Evolutionary conservation across 2,888 invertebrate genomes (phyloP).

Genomic region (Parnassius smintheus): DNA sequence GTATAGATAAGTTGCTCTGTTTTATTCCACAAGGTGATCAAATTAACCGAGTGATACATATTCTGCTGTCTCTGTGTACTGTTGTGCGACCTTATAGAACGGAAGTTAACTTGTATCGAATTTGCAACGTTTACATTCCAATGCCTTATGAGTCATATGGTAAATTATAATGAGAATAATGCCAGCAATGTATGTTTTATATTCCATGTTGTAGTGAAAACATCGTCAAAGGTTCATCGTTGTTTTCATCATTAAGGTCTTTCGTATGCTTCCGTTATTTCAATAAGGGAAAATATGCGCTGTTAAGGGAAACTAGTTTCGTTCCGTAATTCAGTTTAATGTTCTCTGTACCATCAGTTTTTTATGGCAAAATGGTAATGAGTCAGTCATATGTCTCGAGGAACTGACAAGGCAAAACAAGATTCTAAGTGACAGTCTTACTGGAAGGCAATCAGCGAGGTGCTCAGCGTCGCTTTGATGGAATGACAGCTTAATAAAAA

Average conservation of each 20-base stretch:
- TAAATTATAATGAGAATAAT: conserved; percentile 1
- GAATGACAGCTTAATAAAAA: too few relatives aligned
- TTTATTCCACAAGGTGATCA: too few relatives aligned
- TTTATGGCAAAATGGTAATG: too few relatives aligned
- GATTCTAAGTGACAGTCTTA: too few relatives aligned
- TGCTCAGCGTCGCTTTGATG: too few relatives aligned
- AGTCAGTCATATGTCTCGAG: too few relatives aligned
- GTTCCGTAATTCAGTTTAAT: background rate
- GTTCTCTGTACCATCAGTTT: background rate
- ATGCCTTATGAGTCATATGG: conserved; percentile 11
- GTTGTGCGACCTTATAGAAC: conserved; percentile 11
- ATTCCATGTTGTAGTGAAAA: conserved; percentile 6
- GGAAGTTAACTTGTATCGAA: conserved; percentile 8
- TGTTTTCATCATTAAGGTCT: conserved; percentile 7
- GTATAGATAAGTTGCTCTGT: too few relatives aligned
- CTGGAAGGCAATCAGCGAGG: too few relatives aligned
- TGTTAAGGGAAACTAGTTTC: background rate
- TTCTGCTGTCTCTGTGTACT: too few relatives aligned
- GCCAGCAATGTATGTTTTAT: conserved; percentile 10
- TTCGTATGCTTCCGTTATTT: background rate
- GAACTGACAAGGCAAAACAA: too few relatives aligned
- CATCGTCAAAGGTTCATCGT: conserved; percentile 1
- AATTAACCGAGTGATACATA: too few relatives aligned
- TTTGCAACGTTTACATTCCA: conserved; percentile 17
- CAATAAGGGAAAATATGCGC: background rate